These are phyloP conservation scores for Folsomia candida DNA, from an alignment of 2,888 invertebrate species.

Conservation along the genomic window DNA sequence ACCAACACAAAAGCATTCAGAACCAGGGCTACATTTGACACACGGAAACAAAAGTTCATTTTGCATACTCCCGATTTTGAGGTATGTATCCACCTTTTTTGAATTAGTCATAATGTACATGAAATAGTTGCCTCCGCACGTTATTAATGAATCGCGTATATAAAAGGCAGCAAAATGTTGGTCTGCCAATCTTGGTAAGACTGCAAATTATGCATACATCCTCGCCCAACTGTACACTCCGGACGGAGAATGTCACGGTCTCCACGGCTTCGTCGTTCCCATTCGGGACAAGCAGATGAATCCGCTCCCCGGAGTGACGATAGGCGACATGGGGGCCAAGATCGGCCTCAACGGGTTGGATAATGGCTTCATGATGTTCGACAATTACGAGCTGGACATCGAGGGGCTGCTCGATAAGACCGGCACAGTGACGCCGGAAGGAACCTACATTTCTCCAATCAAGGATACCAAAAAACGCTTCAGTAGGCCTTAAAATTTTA, in stretches of 20 bases:
- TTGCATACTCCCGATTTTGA: no score
- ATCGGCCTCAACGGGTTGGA: slow-evolving; percentile 87
- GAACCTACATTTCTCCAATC: slow-evolving; percentile 82
- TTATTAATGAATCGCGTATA: slow-evolving; percentile 52
- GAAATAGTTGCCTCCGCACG: background rate
- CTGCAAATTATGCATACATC: slow-evolving; percentile 80
- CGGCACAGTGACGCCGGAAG: slow-evolving; percentile 83
- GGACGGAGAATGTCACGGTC: slow-evolving; percentile 74
- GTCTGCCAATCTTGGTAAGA: slow-evolving; percentile 77
- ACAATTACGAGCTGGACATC: slow-evolving; percentile 80
- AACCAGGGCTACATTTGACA: no score
- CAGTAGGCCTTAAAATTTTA: no score
- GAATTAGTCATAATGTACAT: background rate
- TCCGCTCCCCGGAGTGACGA: slow-evolving; percentile 73
- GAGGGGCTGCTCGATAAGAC: slow-evolving; percentile 81
- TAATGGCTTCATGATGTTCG: slow-evolving; percentile 88
- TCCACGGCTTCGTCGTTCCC: slow-evolving; percentile 86
- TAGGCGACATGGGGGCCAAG: slow-evolving; percentile 92
- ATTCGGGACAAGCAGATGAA: slow-evolving; percentile 72
- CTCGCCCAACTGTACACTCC: slow-evolving; percentile 83
- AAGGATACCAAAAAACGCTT: slow-evolving; percentile 81
- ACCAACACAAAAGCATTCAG: no score
- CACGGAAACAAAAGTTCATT: no score
- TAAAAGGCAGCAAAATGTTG: slow-evolving; percentile 79
- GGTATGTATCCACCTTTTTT: background rate